Percentiles rank a stretch among this genome's conserved stretches.
phyloP scores from a whole-genome alignment of 2,797 vertebrate genomes.

The Decapterus maruadsi region DNA sequence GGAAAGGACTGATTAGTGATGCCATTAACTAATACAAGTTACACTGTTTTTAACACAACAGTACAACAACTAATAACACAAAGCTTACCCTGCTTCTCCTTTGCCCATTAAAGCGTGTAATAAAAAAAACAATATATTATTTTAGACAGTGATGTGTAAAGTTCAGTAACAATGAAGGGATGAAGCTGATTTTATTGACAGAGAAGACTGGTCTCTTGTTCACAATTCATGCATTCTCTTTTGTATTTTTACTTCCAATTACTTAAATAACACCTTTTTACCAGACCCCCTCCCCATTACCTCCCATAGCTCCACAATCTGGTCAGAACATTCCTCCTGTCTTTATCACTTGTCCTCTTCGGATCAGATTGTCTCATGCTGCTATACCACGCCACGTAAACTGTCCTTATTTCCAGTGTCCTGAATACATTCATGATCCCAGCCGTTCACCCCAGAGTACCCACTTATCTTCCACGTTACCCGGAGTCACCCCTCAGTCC shows the following conservation, averaged over 20 bases:
- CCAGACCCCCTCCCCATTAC: not conserved
- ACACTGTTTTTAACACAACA: not conserved
- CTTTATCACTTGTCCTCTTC: not conserved
- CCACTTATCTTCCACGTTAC: constrained; percentile 73
- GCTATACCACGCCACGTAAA: constrained; percentile 1
- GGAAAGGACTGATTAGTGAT: constrained; percentile 4
- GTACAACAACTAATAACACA: not conserved
- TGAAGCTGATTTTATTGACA: not conserved
- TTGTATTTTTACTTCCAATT: not conserved
- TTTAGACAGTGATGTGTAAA: not conserved
- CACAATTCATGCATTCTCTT: not conserved
- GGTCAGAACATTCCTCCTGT: constrained; percentile 7
- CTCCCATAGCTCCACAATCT: constrained; percentile 8
- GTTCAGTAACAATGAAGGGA: no score
- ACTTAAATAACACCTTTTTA: constrained; percentile 10
- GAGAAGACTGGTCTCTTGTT: not conserved
- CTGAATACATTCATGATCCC: constrained; percentile 66
- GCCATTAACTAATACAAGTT: not conserved
- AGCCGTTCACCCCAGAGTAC: constrained; percentile 61
- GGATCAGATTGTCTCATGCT: constrained; percentile 18
- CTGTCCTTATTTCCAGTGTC: constrained; percentile 57
- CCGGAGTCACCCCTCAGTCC: constrained; percentile 60
- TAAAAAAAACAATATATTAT: not conserved
- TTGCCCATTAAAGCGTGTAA: not conserved
- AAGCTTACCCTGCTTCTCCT: not conserved